These are phyloP conservation scores for Drosophila nigrodunni DNA, from an alignment of 1,140 invertebrate genomes.

Conservation along the genomic window DNA sequence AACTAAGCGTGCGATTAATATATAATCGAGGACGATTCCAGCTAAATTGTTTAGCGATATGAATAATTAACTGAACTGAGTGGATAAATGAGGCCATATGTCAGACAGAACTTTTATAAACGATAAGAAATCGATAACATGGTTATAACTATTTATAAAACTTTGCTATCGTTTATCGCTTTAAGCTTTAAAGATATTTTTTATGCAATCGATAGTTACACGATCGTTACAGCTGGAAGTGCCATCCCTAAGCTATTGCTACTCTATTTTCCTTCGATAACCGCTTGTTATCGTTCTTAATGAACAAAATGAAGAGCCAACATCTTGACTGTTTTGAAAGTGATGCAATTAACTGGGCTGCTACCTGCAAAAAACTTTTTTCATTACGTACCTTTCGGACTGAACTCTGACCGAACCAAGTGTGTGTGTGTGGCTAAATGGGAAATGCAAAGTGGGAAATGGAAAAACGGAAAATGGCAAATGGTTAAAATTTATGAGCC, in stretches of 20 bases:
- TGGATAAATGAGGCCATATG: neutral
- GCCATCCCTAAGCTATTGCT: neutral
- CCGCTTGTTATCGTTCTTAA: neutral
- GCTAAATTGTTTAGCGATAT: slow-evolving; percentile 14
- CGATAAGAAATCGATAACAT: no score
- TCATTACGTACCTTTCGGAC: slow-evolving; percentile 59
- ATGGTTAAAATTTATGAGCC: slow-evolving; percentile 75
- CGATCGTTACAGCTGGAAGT: no score
- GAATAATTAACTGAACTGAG: neutral
- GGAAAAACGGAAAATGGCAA: slow-evolving; percentile 32
- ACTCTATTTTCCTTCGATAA: neutral
- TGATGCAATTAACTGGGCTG: slow-evolving; percentile 56
- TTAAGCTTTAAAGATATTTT: no score
- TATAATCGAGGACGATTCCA: slow-evolving; percentile 10
- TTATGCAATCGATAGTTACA: no score
- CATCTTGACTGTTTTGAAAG: slow-evolving; percentile 24
- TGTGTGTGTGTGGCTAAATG: slow-evolving; percentile 6
- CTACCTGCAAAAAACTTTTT: slow-evolving; percentile 64
- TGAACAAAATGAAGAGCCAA: slow-evolving; percentile 5
- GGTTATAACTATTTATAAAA: no score
- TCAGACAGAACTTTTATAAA: no score
- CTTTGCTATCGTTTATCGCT: no score
- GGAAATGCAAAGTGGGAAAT: neutral
- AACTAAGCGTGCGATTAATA: slow-evolving; percentile 28
- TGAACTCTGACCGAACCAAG: slow-evolving; percentile 20